Evolutionary conservation across 2,888 invertebrate genomes (phyloP), one percentile per base, ranked within the genome.

Genomic region (Orthosia incerta): DNA sequence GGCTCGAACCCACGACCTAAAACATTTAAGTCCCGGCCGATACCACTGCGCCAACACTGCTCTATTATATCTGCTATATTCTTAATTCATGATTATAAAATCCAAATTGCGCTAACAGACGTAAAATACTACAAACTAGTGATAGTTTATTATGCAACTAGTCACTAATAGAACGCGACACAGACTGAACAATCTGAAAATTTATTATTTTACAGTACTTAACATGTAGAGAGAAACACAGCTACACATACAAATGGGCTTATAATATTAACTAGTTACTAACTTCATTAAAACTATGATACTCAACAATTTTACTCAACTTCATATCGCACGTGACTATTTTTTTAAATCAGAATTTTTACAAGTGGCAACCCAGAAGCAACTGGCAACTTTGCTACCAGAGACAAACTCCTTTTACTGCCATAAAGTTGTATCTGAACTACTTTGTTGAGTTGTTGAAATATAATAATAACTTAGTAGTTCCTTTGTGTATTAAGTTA

Each of bases 221-320:
- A 68, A 48, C 48, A 60, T 55, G 15, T 68, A 39, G 15, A 45
- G 7, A 51, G 46, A 31, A 16, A 63, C 18, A 51, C 26, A 45
- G 13, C 82, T 65, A 51, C 50, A 56, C 67, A 78, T 77, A 71
- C 45, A 71, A 76, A 71, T 64, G 39, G 55, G 55, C 53, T 66
- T 53, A 60, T 73, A 69, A 48, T 67, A 55, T 59, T 31, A 72
- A 72, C 78, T 45, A 71, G 48, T 66, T 64, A 64, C 13, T 69
- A 74, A 79, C 74, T 81, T 71, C 67, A 79, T 74, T 79, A 83
- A 66, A 79, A 71, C 74, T 68, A 59, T 79, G 79, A 76, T 70
- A 77, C 81, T 74, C 61, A 56, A 74, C 76, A 74, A 75, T 70
- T 79, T 70, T 67, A 61, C 70, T 39, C 18, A 20, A 71, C 67